Evolutionary conservation across 2,888 invertebrate species (phyloP), one percentile per base, ranked within the genome.

Genomic region (Iselma pallidipennis): DNA sequence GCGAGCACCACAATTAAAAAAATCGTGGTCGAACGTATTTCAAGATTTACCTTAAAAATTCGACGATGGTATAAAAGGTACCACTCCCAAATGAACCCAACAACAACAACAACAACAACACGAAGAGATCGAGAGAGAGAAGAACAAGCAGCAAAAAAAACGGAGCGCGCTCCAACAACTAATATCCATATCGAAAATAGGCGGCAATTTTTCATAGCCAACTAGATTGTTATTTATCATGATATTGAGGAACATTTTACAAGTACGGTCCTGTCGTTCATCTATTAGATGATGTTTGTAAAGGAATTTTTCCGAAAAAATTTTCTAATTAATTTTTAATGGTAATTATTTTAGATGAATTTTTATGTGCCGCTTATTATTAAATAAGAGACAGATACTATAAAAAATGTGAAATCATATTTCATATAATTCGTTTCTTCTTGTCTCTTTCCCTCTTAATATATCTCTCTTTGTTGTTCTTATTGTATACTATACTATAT

Each of bases 381-480:
- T 7, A n/a, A n/a, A 31, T 56, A 16, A 19, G 7, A 50, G 19
- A 21, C 55, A 31, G 6, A 7, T 42, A 63, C 63, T 63, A 63
- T 53, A 59, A 63, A 63, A 59, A 63, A 63, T 59, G 63, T 63
- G 63, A 63, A 63, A 63, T 63, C 63, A 63, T 63, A 63, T 63
- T 63, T 63, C 63, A 63, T 63, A 53, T 59, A 52, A 63, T 60
- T 63, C 37, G 37, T 16, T 19, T 33, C n/a, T 33, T 16, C 16
- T 16, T 19, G 16, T 37, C 37, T 37, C 16, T 7, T 2, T 37
- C 2, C 16, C 16, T 14, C 6, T 37, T n/a, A n/a, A n/a, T n/a
- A 5, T 37, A 37, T 16, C 16, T 9, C 6, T 16, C 1, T 37
- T 7, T 16, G 5, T 37, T 16, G 14, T n/a, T 31, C 31, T 31